Evolutionary conservation across 2,888 invertebrate genomes (phyloP), one percentile per base, ranked within the genome.

Genomic region (Cryptus viduatorius): DNA sequence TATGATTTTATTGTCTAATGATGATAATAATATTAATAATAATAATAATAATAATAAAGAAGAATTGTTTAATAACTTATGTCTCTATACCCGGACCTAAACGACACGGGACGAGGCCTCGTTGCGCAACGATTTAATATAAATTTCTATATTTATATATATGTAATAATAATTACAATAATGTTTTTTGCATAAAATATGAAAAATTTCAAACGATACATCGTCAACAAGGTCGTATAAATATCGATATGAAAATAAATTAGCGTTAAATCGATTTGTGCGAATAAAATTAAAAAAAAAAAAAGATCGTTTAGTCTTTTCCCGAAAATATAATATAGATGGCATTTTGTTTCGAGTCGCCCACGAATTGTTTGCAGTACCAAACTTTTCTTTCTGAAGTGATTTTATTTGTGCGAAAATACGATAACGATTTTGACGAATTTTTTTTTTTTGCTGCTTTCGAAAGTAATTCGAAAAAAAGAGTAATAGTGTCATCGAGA

Each of bases 241-340:
- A 86, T 83, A 86, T 84, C 64, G 64, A 56, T 78, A 82, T 56
- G 76, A 83, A 61, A 88, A 86, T 84, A 87, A 87, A 85, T 87
- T 71, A 82, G 59, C 71, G 67, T 65, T 79, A 67, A 75, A 77
- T 29, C 69, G 83, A 73, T 81, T 77, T 61, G 59, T 61, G 59
- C 59, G 50, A 69, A 19, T 37, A 56, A 44, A 77, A 64, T 44
- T 48, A 69, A 44, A 83, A 48, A 24, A 24, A 24, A 24, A 24
- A 24, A 7, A 53, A 16, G 16, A 16, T 53, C 14, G 1, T 61
- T 4, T 61, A 61, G 59, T 29, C 14, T 29, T 61, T 61, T 61
- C n/a, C 59, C 14, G 12, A 4, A 29, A 5, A 2, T 12, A 2
- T 29, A 10, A 31, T 14, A 29, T 24, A 61, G 8, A 5, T 37